Base-by-base conservation (phyloP, 2,797 vertebrate genomes). In the Thamnophis elegans region DNA sequence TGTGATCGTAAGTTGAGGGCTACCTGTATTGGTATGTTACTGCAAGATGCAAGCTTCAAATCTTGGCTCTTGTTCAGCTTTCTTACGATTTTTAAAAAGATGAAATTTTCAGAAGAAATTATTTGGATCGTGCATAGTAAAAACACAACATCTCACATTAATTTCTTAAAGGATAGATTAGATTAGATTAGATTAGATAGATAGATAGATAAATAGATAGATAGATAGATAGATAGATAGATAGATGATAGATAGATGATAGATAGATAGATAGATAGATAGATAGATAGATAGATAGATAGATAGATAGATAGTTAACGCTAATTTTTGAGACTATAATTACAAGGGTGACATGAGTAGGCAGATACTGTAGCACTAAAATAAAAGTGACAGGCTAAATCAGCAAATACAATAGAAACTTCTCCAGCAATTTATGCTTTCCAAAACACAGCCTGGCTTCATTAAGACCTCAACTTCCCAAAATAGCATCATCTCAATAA, bases 351-450 rank as follows among this genome's bases (percentile, higher is more conserved):
- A 92, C 5, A 93, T 89, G 93, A 82, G 59, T 2, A 78, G 16
- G 82, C 92, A 87, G 20, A 91, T 26, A 9, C 53, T 55, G 32
- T 56, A 56, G 32, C 86, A 92, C 60, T 7, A 91, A 93, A 93
- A 18, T 5, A 32, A 92, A 22, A 2, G 36, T 68, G 51, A 93
- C 5, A 4, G 12, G 25, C 93, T 78, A 94, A 60, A 86, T 54
- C 53, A 92, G 68, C 22, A 62, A 90, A 92, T n/a, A 93, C 0
- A 92, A 53, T 86, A 65, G 89, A 95, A 92, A 85, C 1, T 13
- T 94, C 93, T 92, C 86, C 13, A 92, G 59, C n/a, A 78, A 92
- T 59, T 28, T 60, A 16, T 55, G 85, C n/a, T 68, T 91, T 88
- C 32, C 32, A 82, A 87, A 95, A 59, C 91, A 88, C 32, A 62